A percentile compares a stretch with the other conserved stretches of the same genome.
phyloP scores from a whole-genome alignment of 2,888 invertebrate genomes.

The Epinotia brunnichana region DNA sequence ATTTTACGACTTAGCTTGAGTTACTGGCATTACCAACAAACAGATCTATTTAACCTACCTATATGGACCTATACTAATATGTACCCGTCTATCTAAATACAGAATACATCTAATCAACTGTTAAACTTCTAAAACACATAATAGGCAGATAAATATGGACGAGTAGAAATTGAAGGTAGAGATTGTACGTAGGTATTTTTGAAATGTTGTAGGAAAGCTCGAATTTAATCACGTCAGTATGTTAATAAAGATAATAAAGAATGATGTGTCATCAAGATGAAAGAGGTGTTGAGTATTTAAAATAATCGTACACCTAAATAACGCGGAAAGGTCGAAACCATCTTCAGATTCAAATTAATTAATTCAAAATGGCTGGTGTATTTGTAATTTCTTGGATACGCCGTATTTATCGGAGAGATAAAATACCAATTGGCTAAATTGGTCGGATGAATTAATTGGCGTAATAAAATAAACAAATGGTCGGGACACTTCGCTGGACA shows the following conservation, averaged over 20 bases:
- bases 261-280: slow-evolving; percentile 26
- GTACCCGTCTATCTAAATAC: too few species aligned
- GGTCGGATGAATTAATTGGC: slow-evolving; percentile 40
- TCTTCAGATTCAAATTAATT: slow-evolving; percentile 27
- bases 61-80: neutral
- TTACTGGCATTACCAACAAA: neutral
- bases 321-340: slow-evolving; percentile 31
- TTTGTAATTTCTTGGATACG: slow-evolving; percentile 42
- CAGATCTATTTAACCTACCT: neutral
- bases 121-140: neutral
- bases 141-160: neutral
- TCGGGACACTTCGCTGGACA: slow-evolving; percentile 18
- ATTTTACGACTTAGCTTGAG: neutral
- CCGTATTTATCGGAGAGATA: slow-evolving; percentile 39
- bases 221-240: slow-evolving; percentile 15
- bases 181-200: neutral
- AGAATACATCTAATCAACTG: neutral
- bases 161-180: neutral
- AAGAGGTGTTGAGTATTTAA: slow-evolving; percentile 31
- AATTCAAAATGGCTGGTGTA: slow-evolving; percentile 39
- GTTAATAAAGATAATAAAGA: slow-evolving; percentile 27
- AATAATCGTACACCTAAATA: slow-evolving; percentile 29
- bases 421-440: slow-evolving; percentile 41
- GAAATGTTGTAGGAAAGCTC: slow-evolving; percentile 4
- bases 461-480: slow-evolving; percentile 41